Evolutionary conservation across 1,140 invertebrate genomes (phyloP).

Genomic region (Paramacrobiotus metropolitanus): DNA sequence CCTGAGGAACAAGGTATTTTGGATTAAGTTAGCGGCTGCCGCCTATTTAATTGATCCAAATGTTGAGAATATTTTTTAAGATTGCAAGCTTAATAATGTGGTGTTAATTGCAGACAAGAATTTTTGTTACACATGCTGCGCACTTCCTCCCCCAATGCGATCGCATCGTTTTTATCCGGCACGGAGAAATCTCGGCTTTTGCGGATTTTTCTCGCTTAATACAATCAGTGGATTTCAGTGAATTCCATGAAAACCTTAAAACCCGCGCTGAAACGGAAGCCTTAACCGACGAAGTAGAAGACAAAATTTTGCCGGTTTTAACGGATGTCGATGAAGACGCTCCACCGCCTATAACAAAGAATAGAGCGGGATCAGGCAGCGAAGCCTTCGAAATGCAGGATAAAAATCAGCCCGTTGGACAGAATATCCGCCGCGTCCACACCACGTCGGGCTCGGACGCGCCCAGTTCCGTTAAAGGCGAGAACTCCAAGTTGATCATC

Average conservation of each 20-base stretch:
- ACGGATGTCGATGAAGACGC: no score
- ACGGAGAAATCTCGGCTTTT: conserved; percentile 46
- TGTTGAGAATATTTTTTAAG: neutral
- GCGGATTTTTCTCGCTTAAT: neutral
- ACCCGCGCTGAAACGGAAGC: neutral
- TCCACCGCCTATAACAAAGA: no score
- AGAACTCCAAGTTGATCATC: neutral
- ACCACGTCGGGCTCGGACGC: no score
- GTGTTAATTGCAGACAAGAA: conserved; percentile 33
- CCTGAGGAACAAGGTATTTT: neutral
- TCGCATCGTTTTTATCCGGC: conserved; percentile 57
- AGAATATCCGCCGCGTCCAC: no score
- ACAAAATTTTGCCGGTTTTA: neutral
- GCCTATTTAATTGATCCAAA: neutral
- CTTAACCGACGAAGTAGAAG: neutral
- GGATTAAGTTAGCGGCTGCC: neutral
- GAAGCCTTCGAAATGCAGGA: neutral
- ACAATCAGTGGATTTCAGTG: neutral
- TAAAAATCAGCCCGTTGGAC: no score
- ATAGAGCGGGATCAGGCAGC: no score
- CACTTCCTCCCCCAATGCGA: conserved; percentile 65
- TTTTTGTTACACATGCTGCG: conserved; percentile 70
- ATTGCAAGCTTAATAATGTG: neutral
- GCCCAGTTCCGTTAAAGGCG: no score
- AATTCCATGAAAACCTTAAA: neutral